Conservation (phyloP, 2,797 vertebrate species). For the Gallinago solitaria region DNA sequence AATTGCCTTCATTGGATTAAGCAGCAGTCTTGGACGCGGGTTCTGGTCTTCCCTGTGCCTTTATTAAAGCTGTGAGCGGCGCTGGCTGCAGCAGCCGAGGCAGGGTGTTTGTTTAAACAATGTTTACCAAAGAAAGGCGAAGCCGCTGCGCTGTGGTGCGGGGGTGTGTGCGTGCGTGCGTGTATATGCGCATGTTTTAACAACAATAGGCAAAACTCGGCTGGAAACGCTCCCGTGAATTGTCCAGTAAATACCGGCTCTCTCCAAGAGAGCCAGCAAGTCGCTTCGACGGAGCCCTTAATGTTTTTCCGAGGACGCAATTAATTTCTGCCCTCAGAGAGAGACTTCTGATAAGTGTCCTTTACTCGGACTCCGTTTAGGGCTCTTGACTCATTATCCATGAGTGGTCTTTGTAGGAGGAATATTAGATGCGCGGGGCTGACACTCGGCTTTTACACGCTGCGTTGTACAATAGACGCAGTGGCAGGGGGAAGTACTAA, state of each 20-base stretch:
- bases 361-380: neutral
- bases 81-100: slow-evolving; percentile 66
- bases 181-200: neutral
- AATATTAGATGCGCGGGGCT: slow-evolving; percentile 20
- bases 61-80: slow-evolving; percentile 78
- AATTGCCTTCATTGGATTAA: slow-evolving; percentile 99
- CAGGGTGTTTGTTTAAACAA: slow-evolving; percentile 75
- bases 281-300: neutral
- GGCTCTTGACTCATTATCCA: slow-evolving; percentile 61
- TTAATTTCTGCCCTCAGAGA: slow-evolving; percentile 53
- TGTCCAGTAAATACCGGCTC: neutral
- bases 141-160: neutral
- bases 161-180: neutral
- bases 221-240: slow-evolving; percentile 1
- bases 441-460: slow-evolving; percentile 45
- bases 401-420: slow-evolving; percentile 36
- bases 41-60: slow-evolving; percentile 80
- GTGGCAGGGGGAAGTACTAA: slow-evolving; percentile 58
- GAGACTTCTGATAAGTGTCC: slow-evolving; percentile 30
- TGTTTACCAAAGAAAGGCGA: slow-evolving; percentile 73
- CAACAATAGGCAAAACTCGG: slow-evolving; percentile 53
- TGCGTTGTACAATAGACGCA: neutral
- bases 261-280: neutral
- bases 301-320: slow-evolving; percentile 23
- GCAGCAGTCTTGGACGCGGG: slow-evolving; percentile 85